Evolutionary conservation across 2,113 vertebrate species (phyloP), one percentile per base, ranked within the genome.

Genomic region (Gallinago undulata): DNA sequence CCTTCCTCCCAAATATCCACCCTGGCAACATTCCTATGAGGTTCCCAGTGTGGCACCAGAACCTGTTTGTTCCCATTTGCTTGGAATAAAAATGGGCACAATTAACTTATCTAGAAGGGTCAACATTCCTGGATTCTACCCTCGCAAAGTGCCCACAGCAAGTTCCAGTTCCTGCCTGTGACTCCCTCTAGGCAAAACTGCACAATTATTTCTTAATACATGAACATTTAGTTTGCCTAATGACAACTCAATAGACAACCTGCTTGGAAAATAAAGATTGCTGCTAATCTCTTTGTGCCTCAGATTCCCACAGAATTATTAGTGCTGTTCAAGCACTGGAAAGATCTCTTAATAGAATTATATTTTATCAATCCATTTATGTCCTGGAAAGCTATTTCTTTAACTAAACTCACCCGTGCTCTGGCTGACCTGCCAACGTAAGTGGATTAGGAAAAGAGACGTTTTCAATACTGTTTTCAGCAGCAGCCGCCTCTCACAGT

Each of bases 141-240:
- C 63, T 39, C 8, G 3, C 0, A 0, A 59, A 93, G 37, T 4
- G 22, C 11, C 62, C 27, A 5, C 0, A 0, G n/a, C 35, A n/a
- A 55, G 53, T 55, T 30, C 53, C 30, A 13, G 48, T 30, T 87
- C 55, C 67, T 21, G 9, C 45, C 41, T 1, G 0, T 63, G 41
- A 19, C 25, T 89, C 57, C 33, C 70, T 91, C 53, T 2, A 7
- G 41, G 66, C 21, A 83, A 59, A 69, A 59, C 0, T 11, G 8
- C 33, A 72, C 59, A 33, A 41, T 81, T 85, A 41, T 48, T 64
- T 37, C 63, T 74, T 23, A 30, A 53, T 28, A 23, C 10, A 10
- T 0, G 28, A 62, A 43, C n/a, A 8, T 31, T 69, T 16, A 31
- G 56, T 80, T 89, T 76, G 47, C 0, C 0, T 74, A 86, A 83